These are phyloP conservation scores for Andrena praecox DNA, from an alignment of 2,888 invertebrate genomes.

Conservation along the genomic window DNA sequence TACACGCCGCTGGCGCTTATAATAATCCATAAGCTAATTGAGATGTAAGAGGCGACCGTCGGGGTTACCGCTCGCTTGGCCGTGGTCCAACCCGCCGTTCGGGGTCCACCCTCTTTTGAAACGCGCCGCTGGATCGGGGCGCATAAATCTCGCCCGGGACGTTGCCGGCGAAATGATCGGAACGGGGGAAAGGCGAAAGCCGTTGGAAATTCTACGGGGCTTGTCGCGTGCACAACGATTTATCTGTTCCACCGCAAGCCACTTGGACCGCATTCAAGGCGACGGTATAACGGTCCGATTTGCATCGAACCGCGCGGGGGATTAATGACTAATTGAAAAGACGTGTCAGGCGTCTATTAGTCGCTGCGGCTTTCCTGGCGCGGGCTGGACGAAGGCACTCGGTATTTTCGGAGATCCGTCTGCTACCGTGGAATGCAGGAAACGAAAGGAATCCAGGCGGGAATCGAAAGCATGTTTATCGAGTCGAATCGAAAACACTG, in stretches of 20 bases:
- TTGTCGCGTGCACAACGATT: not conserved
- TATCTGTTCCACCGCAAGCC: not conserved
- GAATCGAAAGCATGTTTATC: constrained; percentile 2
- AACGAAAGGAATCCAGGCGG: not conserved
- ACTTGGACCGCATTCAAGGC: constrained; percentile 19
- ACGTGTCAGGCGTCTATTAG: constrained; percentile 29
- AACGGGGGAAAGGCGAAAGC: not conserved
- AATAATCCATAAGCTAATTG: constrained; percentile 68
- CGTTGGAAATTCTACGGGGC: not conserved
- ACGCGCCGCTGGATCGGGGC: not conserved
- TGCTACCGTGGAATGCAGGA: not conserved
- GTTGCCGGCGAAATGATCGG: not conserved
- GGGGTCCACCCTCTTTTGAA: not conserved
- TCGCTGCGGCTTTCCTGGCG: not conserved
- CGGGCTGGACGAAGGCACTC: not conserved
- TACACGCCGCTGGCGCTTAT: constrained; percentile 45
- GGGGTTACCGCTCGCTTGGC: constrained; percentile 55
- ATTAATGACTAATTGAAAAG: constrained; percentile 55
- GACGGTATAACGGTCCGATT: constrained; percentile 52
- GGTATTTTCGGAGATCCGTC: constrained; percentile 10
- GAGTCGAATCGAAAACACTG: not conserved
- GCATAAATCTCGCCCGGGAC: not conserved
- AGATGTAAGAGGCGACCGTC: constrained; percentile 61
- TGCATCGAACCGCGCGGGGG: constrained; percentile 30
- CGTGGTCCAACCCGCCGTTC: constrained; percentile 1